Conservation (phyloP, 2,888 invertebrate species). For the Hydraecia micacea region DNA sequence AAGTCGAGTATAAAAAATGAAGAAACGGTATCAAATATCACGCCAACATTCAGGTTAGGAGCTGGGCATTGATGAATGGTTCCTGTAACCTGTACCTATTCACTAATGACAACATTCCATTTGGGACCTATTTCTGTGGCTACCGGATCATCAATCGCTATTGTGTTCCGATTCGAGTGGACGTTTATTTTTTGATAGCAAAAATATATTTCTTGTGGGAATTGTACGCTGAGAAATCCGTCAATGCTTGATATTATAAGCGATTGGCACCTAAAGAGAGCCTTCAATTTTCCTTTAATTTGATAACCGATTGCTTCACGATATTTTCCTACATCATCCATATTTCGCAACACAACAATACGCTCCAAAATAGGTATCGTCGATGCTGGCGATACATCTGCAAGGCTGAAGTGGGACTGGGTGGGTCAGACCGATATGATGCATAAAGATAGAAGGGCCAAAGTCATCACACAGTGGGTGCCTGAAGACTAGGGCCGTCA, state of each 20-base stretch:
- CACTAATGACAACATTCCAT: conserved; percentile 37
- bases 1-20: not conserved
- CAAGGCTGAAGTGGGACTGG: too few species aligned
- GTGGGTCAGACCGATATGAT: too few species aligned
- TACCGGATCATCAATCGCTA: conserved; percentile 39
- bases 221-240: not conserved
- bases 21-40: conserved; percentile 1
- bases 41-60: conserved; percentile 9
- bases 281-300: too few species aligned
- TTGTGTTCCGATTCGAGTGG: conserved; percentile 4
- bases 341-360: too few species aligned
- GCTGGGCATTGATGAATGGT: conserved; percentile 49
- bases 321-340: too few species aligned
- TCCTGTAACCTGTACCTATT: conserved; percentile 28
- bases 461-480: too few species aligned
- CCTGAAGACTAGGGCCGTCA: too few species aligned
- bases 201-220: not conserved
- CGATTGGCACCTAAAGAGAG: too few species aligned
- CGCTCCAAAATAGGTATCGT: too few species aligned
- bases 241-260: not conserved
- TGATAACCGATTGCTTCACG: too few species aligned
- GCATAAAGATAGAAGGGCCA: too few species aligned
- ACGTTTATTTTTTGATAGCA: not conserved
- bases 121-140: conserved; percentile 22
- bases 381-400: too few species aligned